Evolutionary conservation across 2,888 invertebrate species (phyloP), one percentile per base, ranked within the genome.

Genomic region (Campopleginae sp.): DNA sequence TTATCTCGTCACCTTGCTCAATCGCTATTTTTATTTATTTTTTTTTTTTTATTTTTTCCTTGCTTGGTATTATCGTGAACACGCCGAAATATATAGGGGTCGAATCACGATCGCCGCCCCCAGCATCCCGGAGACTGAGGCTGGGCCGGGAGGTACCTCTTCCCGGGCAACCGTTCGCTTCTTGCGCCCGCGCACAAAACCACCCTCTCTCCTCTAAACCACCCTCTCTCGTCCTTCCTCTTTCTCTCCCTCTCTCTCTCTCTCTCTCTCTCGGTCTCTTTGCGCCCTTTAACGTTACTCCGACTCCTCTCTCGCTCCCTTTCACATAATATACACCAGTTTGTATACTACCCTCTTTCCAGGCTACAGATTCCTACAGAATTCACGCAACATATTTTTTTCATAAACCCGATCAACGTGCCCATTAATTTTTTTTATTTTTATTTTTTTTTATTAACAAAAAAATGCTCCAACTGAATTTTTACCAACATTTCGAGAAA

Each of bases 111-210:
- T 92, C 92, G 90, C 91, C 92, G 92, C 92, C 92, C 93, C 92
- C 92, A 93, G 93, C 93, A 93, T 93, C 93, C 92, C 93, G 92
- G 93, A 93, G 93, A 93, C 93, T 93, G 93, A 92, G 91, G 91
- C 92, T 92, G 91, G 90, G 85, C 93, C 91, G 92, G 92, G 92
- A 92, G 90, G 88, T 89, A 86, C 85, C 91, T 92, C 92, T 92
- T 92, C 93, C 93, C 93, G 93, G 93, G 93, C 92, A 92, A 90
- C 90, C 78, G 88, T 88, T 87, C 91, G 92, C 92, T 92, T 92
- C 92, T 92, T 91, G 93, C 93, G 92, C 93, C 92, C 92, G 93
- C 92, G 93, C 93, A 93, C 89, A 91, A 78, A 87, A 80, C 87
- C 81, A 77, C 81, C 89, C 92, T 94, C 94, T 93, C 93, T 93